Evolutionary conservation across 2,113 vertebrate genomes (phyloP), one percentile per base, ranked within the genome.

Genomic region (Erythrolamprus reginae): DNA sequence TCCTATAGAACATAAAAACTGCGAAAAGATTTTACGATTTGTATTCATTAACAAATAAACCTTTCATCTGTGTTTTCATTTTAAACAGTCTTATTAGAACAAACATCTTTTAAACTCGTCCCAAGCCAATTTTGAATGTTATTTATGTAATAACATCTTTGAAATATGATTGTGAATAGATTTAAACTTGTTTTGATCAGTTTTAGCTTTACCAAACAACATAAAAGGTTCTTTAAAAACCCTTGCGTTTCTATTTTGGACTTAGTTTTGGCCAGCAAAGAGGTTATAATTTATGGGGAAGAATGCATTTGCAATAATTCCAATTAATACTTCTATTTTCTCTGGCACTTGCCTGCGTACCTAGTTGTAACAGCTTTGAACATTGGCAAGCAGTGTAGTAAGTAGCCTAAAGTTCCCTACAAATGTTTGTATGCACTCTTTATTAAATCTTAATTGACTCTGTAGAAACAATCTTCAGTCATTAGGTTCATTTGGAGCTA

Each of bases 251-350:
- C 91, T 93, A 86, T 95, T 96, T 95, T 94, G 95, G 95, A 94
- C 95, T 89, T 86, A 87, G 21, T 96, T 92, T 92, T 96, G 95
- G 95, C 92, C 93, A 47, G 45, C 84, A 83, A 26, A 2, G 90
- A 56, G 92, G 84, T 95, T 93, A 70, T n/a, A 5, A 82, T 95
- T 95, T 94, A 95, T 95, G 92, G 84, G 92, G 89, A 92, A 95
- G 94, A 94, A 95, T 70, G 88, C 45, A 92, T 96, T 96, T 97
- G 92, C 95, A 94, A 94, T 94, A 84, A 93, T 95, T 96, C 94
- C 93, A 96, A 93, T 94, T 97, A 96, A 96, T 96, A 95, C 90
- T 89, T 88, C 87, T 94, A 92, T 96, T 95, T 97, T 96, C 55
- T 94, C 95, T 97, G 96, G 95, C 96, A 94, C 93, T 92, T 70